Evolutionary conservation across 2,113 vertebrate species (phyloP), one percentile per base, ranked within the genome.

Genomic region (mouse (Mus musculus)): DNA sequence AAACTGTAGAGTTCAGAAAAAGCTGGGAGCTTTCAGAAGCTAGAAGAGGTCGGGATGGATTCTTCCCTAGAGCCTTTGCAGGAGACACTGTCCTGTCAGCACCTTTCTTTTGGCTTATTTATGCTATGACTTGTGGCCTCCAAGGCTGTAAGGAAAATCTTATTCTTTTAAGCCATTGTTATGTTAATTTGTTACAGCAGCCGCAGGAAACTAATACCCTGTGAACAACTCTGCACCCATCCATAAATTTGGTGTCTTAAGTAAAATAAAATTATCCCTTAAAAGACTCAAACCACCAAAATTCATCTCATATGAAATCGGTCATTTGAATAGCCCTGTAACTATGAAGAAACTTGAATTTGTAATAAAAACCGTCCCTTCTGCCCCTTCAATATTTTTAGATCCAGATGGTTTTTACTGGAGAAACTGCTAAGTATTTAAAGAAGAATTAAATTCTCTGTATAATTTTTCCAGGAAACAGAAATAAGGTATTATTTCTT

Each of bases 351-450:
- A 87, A 95, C 78, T 49, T 52, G 42, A 72, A 93, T 78, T 88
- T 95, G 28, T 93, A 91, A 85, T 78, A 16, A 88, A 93, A 95
- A 36, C 9, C 13, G 52, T 42, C 10, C 14, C 69, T 46, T 11
- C 24, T 24, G 19, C 1, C 28, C 6, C 14, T 54, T 5, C 46
- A 84, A 6, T 92, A 75, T 85, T 86, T 96, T 61, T 20, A 19
- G 72, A 17, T 39, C 33, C 81, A 86, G 65, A 93, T 69, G 72
- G 36, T 75, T 81, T 81, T 95, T 4, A 33, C 16, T 89, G 72
- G 59, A 93, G 39, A 96, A 95, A 69, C 82, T 69, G 88, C 77
- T 49, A 91, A 80, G 54, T 19, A 85, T 88, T 97, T 84, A 84
- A 88, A 95, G 84, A 84, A 75, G 11, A 88, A 85, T 91, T 88